Base-by-base conservation (phyloP, 2,888 invertebrate genomes). In the Iphiclides podalirius region DNA sequence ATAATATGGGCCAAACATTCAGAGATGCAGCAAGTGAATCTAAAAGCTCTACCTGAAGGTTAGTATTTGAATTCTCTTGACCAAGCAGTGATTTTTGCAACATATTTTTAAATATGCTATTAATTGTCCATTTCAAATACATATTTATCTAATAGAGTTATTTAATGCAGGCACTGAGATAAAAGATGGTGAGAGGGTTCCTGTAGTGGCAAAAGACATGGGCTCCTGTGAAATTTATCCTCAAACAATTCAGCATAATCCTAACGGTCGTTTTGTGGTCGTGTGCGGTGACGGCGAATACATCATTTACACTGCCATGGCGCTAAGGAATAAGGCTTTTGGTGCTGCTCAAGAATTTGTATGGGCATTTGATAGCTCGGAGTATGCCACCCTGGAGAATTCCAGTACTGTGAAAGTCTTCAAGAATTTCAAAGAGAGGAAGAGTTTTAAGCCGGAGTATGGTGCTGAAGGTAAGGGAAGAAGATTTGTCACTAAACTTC, bases 211-310 rank as follows among this genome's bases (percentile, higher is more conserved):
- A 0, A 99, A 99, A 77, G 99, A 99, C 71, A 98, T 99, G 96
- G 99, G 99, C 1, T 96, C 98, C 4, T 99, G 99, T 76, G 99
- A 99, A 84, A 98, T 99, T 55, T 99, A 99, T 78, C 99, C 99
- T 0, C 99, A 99, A 75, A 98, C 97, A 0, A 96, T 99, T 56
- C 95, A 96, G 17, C 99, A 99, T 79, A 99, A 99, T 84, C 98
- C 99, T 0, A 99, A 99, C 78, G 99, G 99, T 11, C 93, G 97
- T 17, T 93, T 93, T 58, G 90, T 91, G 2, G 99, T 98, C 0
- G 99, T 99, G 1, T 99, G 99, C 72, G 99, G 99, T 1, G 99
- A 99, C 79, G 99, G 99, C 9, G 99, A 99, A 78, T 99, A 98
- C 79, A 99, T 99, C 40, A 99, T 99, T 64, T 99, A 99, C 89